Base-by-base conservation (phyloP, 2,888 invertebrate genomes). In the Drosophila borborema region DNA sequence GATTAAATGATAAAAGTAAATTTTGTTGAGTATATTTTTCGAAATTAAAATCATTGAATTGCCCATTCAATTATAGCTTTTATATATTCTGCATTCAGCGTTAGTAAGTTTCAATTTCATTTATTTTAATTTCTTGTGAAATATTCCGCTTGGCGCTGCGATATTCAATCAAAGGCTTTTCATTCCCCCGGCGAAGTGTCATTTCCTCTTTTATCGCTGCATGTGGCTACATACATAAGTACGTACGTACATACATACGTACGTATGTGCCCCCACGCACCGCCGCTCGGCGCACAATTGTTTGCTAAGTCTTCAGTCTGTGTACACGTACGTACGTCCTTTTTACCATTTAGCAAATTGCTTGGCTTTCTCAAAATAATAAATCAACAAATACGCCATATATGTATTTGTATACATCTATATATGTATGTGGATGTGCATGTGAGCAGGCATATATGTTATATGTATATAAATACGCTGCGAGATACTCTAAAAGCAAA, bases 311-410 rank as follows among this genome's bases (percentile, higher is more conserved):
- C 75, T 78, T 68, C 51, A 80, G 80, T 64, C 58, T 74, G 55
- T 62, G 64, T 68, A 60, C 68, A 68, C 62, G 72, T 77, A 72
- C 55, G 69, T 55, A 64, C 64, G 59, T 69, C 68, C 71, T 67
- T 74, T 70, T 70, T 79, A 70, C 72, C 82, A 80, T 86, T 86
- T 88, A 88, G 89, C 69, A 86, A 86, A 88, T 88, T 89, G 86
- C 86, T 89, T 77, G 75, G 85, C 85, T 88, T 86, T 86, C 86
- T 88, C 81, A 82, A 88, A 88, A 86, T 88, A 86, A 89, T 88
- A 86, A 88, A 88, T 86, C 88, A 85, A 81, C 84, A 86, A 89
- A 86, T 81, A 72, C 58, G 49, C 46, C 20, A 51, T 36, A 38
- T 55, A 34, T 63, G 28, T 38, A 34, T 28, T 41, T 16, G 18